Evolutionary conservation across 2,797 vertebrate genomes (phyloP), one percentile per base, ranked within the genome.

Genomic region (Mormyrus proboscirostris): DNA sequence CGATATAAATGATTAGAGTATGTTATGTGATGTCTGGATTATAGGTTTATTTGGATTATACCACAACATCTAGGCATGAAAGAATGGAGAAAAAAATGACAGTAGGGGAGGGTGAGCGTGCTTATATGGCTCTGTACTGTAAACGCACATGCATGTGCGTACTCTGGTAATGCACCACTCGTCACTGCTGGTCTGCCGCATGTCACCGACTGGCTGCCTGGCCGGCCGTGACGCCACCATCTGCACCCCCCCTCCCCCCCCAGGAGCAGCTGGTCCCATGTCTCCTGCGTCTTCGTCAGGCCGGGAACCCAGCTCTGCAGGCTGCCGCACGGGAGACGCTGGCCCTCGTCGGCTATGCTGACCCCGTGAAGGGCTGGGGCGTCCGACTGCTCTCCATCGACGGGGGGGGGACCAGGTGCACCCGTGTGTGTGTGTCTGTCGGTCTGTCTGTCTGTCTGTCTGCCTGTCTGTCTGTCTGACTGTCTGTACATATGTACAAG

Each of bases 321-420:
- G 97, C 97, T 89, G 97, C 97, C 22, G 97, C 98, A 89, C 96
- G 97, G 94, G 97, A 99, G 93, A 96, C 97, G 44, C 97, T 99
- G 88, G 92, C 97, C 88, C 94, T 99, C 89, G 95, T 98, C 92
- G 98, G 98, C 47, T 98, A 98, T 90, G 94, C 96, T 47, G 95
- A 98, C 88, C 97, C 98, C 0, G 97, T 99, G 50, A 97, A 97
- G 94, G 97, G 97, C 44, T 95, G 96, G 85, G 98, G 98, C 88
- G 93, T 99, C 91, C 94, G 98, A 90, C 95, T 99, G 90, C 96
- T 99, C 44, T 93, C 97, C 89, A 99, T 99, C 90, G 98, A 99
- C 90, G 98, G 98, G 93, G 98, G 98, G 93, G 98, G 98, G 91
- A 96, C 98, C 91, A 97, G 98, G 98, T 98, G 96, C 6, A 33